Evolutionary conservation across 1,140 invertebrate species (phyloP).

Genomic region (Drosophila ohnishii): DNA sequence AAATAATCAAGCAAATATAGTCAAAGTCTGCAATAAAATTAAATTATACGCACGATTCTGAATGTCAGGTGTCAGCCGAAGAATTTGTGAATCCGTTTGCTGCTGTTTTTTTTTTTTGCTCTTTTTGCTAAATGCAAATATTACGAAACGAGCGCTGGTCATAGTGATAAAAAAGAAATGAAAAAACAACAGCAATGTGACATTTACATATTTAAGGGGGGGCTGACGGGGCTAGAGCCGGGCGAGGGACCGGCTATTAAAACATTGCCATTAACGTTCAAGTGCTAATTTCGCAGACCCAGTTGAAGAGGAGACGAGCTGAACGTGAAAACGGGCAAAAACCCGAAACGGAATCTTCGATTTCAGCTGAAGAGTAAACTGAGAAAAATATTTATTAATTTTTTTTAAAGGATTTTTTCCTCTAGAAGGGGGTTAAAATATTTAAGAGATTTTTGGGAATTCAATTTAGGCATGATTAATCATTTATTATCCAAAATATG

Average conservation of each 20-base stretch:
- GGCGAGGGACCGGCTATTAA: conserved; percentile 59
- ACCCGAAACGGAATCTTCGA: conserved; percentile 31
- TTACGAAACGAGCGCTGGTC: conserved; percentile 39
- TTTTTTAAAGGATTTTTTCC: too few species aligned
- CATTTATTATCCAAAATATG: too few species aligned
- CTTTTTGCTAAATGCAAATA: conserved; percentile 35
- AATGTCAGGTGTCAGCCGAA: conserved; percentile 55
- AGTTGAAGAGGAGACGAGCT: conserved; percentile 38
- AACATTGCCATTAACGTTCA: conserved; percentile 74
- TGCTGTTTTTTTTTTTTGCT: not conserved
- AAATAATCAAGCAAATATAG: conserved; percentile 13
- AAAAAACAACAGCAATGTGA: conserved; percentile 55
- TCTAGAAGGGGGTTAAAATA: too few species aligned
- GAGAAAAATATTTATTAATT: not conserved
- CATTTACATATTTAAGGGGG: conserved; percentile 59
- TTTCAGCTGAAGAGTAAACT: conserved; percentile 14
- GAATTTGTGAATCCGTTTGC: conserved; percentile 23
- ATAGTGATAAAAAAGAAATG: conserved; percentile 52
- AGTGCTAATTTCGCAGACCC: conserved; percentile 72
- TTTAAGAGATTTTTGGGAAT: too few species aligned
- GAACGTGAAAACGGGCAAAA: conserved; percentile 21
- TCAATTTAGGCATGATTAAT: too few species aligned
- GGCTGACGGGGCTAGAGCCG: not conserved
- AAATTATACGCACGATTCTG: conserved; percentile 62
- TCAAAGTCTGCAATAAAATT: conserved; percentile 38